A percentile compares a stretch with the other conserved stretches of the same genome.
These are phyloP conservation scores for Mythimna pallens DNA, from an alignment of 2,888 invertebrate genomes.

Conservation along the genomic window DNA sequence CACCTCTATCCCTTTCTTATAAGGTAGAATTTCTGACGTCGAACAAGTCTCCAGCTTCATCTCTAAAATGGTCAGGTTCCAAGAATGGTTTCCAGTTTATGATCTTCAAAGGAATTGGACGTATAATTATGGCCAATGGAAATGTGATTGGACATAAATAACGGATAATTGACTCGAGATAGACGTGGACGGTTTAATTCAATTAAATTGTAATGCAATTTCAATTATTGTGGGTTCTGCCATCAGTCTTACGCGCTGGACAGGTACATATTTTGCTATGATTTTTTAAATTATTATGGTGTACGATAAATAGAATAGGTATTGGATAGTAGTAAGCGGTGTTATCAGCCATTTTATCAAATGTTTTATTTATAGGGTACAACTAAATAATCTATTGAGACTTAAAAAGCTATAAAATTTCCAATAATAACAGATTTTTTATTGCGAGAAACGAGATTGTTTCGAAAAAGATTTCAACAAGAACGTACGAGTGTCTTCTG, in stretches of 20 bases:
- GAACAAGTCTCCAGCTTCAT: neutral
- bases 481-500: neutral
- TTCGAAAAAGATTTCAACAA: neutral
- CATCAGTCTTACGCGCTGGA: slow-evolving; percentile 20
- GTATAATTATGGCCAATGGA: slow-evolving; percentile 70
- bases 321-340: too few species aligned
- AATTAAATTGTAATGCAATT: slow-evolving; percentile 58
- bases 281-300: neutral
- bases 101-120: slow-evolving; percentile 73
- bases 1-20: slow-evolving; percentile 16
- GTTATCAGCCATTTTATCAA: too few species aligned
- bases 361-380: neutral
- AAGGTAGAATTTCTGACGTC: slow-evolving; percentile 44
- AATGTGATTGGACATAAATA: slow-evolving; percentile 62
- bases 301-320: neutral
- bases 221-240: slow-evolving; percentile 47
- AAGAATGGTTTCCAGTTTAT: slow-evolving; percentile 72
- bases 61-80: slow-evolving; percentile 39
- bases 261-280: neutral
- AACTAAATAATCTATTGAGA: neutral
- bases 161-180: slow-evolving; percentile 57
- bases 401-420: neutral
- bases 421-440: too few species aligned
- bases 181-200: slow-evolving; percentile 57
- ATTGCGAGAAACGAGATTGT: too few species aligned